These are phyloP conservation scores for Harmothoe impar DNA, from an alignment of 2,888 invertebrate genomes.

Conservation along the genomic window DNA sequence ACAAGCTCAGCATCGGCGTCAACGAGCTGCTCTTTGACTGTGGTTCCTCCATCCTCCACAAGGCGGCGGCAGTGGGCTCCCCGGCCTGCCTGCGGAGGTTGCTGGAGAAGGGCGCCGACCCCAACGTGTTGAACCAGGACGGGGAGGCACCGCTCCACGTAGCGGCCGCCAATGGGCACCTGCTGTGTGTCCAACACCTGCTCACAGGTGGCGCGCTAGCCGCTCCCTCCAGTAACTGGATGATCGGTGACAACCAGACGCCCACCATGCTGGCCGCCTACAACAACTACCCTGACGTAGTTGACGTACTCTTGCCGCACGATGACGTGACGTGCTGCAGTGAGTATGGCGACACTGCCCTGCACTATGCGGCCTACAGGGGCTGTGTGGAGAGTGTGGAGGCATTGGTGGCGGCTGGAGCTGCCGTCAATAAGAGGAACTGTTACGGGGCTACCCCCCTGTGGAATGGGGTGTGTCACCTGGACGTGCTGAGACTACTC, in stretches of 20 bases:
- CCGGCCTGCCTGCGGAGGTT: constrained; percentile 34
- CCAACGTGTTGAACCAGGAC: constrained; percentile 48
- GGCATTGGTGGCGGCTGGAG: constrained; percentile 37
- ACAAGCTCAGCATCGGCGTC: constrained; percentile 60
- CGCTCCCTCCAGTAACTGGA: constrained; percentile 49
- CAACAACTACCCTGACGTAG: constrained; percentile 64
- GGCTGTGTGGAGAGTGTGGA: constrained; percentile 62
- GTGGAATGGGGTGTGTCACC: constrained; percentile 61
- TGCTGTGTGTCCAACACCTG: constrained; percentile 21
- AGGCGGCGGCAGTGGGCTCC: constrained; percentile 59
- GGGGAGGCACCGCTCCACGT: constrained; percentile 62
- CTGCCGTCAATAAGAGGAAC: constrained; percentile 53
- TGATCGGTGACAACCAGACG: constrained; percentile 64
- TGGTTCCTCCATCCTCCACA: constrained; percentile 60
- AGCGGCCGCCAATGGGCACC: constrained; percentile 60
- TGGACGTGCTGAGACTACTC: constrained; percentile 46
- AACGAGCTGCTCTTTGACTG: constrained; percentile 60
- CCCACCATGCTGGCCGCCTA: constrained; percentile 63
- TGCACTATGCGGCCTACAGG: constrained; percentile 60
- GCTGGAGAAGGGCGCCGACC: constrained; percentile 38
- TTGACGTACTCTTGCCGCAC: constrained; percentile 42
- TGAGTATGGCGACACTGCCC: constrained; percentile 62
- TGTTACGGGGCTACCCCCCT: constrained; percentile 63
- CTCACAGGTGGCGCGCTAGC: constrained; percentile 49
- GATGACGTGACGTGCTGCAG: constrained; percentile 53